A percentile compares a stretch with the other conserved stretches of the same genome.
These are phyloP conservation scores for Seriola dumerili DNA, from an alignment of 2,113 vertebrate species.

Conservation along the genomic window DNA sequence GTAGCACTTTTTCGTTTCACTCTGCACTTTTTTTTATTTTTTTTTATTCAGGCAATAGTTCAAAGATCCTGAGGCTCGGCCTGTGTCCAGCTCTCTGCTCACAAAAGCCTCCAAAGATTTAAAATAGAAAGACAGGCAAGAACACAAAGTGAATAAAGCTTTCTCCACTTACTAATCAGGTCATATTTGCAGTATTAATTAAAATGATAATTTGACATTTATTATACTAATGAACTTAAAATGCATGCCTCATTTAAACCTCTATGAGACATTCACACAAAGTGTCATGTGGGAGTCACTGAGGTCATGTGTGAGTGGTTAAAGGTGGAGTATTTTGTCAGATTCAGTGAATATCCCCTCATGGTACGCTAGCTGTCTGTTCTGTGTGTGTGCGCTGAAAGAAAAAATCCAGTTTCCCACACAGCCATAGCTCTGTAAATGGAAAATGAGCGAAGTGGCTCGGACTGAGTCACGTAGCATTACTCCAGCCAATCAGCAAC, in stretches of 20 bases:
- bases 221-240: background rate
- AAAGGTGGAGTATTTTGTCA: too few species aligned
- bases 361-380: too few species aligned
- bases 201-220: constrained; percentile 6
- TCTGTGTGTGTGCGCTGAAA: too few species aligned
- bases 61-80: constrained; percentile 15
- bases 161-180: background rate
- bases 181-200: background rate
- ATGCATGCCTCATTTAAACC: constrained; percentile 5
- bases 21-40: background rate
- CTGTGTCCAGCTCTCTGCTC: background rate
- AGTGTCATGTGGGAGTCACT: background rate
- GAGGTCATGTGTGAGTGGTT: constrained; percentile 15
- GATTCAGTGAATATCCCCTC: too few species aligned
- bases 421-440: too few species aligned
- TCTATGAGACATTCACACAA: background rate
- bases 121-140: background rate
- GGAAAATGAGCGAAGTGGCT: too few species aligned
- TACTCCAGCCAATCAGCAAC: too few species aligned
- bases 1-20: constrained; percentile 5
- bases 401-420: too few species aligned
- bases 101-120: constrained; percentile 15
- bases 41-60: background rate
- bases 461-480: too few species aligned
- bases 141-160: background rate